Evolutionary conservation across 92 coral and sea anemone genomes (phyloP), one percentile per base, ranked within the genome.

Genomic region (Zoanthus sociatus): DNA sequence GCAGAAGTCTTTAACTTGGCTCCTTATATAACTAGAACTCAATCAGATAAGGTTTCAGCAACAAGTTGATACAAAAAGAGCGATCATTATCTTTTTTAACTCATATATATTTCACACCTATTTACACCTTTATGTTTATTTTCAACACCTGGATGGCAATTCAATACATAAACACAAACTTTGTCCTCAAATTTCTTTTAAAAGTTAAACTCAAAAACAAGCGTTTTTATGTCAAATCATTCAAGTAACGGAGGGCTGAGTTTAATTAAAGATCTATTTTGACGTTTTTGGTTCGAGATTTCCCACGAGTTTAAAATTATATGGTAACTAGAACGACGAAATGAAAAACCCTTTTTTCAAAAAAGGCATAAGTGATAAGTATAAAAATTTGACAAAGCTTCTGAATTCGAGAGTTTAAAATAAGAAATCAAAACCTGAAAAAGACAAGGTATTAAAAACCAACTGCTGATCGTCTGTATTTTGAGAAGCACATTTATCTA

Each of bases 71-170:
- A 50, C 55, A 21, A 4, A 37, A 77, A 77, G 66, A 20, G 44
- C 17, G 82, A 77, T 77, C 45, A 12, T 31, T 77, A 77, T 77
- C 82, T 77, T 37, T 10, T 20, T 51, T 77, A 31, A 77, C 51
- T 77, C 48, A 26, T 12, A 15, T 77, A 15, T 77, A 30, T 77
- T 53, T 77, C 67, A 37, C 42, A 37, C 42, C 42, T 37, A 37
- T 37, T 37, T 37, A 37, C 42, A 37, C 42, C 0, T 37, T 37
- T 37, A 37, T 4, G 4, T 2, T 2, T 37, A 37, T 37, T 37
- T 37, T 37, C 4, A 77, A 77, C 82, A 54, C 79, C 68, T 11
- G 26, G 26, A 26, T 26, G 3, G 63, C 67, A 77, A 48, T 48
- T 51, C 67, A 63, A 54, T 12, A 12, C 9, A 30, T 48, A 77